A percentile compares a stretch with the other conserved stretches of the same genome.
Evolutionary conservation across 2,113 vertebrate species (phyloP).

Genomic region (Dicentrarchus labrax): DNA sequence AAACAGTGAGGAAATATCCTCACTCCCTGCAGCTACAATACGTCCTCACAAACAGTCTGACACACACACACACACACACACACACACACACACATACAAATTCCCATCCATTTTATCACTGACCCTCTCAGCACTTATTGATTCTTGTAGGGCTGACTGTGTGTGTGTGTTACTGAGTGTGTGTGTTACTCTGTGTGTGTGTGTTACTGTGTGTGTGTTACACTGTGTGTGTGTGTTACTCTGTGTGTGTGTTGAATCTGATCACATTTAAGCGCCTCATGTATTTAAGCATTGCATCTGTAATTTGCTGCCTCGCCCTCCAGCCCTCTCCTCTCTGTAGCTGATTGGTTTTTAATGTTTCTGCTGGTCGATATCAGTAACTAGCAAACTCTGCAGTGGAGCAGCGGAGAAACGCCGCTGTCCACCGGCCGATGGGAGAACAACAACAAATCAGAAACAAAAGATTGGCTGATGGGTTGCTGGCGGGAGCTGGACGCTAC

Average conservation of each 20-base stretch:
- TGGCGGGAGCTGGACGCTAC: background rate
- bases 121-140: no score
- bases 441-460: background rate
- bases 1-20: no score
- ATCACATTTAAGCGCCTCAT: background rate
- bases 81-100: background rate
- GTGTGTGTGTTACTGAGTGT: no score
- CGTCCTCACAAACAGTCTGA: no score
- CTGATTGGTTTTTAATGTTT: constrained; percentile 6
- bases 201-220: background rate
- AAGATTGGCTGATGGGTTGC: background rate
- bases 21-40: no score
- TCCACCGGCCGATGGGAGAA: background rate
- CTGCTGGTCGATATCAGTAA: background rate
- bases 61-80: background rate
- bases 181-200: background rate
- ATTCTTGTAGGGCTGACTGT: background rate
- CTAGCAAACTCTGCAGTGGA: background rate
- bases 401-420: background rate
- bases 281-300: constrained; percentile 10
- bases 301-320: background rate
- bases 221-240: background rate
- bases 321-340: background rate
- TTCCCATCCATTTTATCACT: no score
- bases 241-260: background rate